phyloP scores from a whole-genome alignment of 2,113 vertebrate species.

The Plecturocebus donacophilus region DNA sequence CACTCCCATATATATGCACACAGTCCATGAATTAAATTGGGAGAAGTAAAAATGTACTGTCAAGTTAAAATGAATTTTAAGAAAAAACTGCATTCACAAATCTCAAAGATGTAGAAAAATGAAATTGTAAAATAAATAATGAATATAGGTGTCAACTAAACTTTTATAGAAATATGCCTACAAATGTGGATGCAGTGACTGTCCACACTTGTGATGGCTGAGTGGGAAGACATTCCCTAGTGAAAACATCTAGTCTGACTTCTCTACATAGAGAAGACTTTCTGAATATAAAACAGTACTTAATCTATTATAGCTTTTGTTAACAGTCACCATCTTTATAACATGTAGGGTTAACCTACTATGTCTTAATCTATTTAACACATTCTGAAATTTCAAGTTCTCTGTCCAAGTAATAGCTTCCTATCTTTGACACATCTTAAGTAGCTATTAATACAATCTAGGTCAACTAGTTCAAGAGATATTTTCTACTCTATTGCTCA shows the following conservation, averaged over 20 bases:
- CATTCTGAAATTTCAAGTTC: slow-evolving; percentile 51
- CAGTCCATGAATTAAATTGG: slow-evolving; percentile 40
- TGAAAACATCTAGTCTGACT: background rate
- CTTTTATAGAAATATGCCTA: slow-evolving; percentile 70
- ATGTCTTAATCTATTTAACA: slow-evolving; percentile 49
- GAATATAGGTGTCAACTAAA: slow-evolving; percentile 76
- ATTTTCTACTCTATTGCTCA: slow-evolving; percentile 22
- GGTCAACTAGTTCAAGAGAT: background rate
- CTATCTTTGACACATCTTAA: background rate
- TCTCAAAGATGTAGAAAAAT: slow-evolving; percentile 79
- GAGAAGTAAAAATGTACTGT: slow-evolving; percentile 45
- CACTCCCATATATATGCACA: background rate
- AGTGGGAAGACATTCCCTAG: slow-evolving; percentile 64
- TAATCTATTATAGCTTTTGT: slow-evolving; percentile 1
- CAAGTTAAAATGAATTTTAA: slow-evolving; percentile 51
- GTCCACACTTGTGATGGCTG: slow-evolving; percentile 70
- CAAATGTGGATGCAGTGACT: slow-evolving; percentile 72
- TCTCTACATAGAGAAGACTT: background rate
- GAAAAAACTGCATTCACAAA: slow-evolving; percentile 70
- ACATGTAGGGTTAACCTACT: slow-evolving; percentile 42
- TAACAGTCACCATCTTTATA: slow-evolving; percentile 47
- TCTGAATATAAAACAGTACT: background rate
- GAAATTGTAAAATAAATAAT: slow-evolving; percentile 85
- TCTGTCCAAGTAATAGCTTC: slow-evolving; percentile 41
- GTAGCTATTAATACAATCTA: background rate